These are phyloP conservation scores for Tautogolabrus adspersus DNA, from an alignment of 2,113 vertebrate genomes.

Conservation along the genomic window DNA sequence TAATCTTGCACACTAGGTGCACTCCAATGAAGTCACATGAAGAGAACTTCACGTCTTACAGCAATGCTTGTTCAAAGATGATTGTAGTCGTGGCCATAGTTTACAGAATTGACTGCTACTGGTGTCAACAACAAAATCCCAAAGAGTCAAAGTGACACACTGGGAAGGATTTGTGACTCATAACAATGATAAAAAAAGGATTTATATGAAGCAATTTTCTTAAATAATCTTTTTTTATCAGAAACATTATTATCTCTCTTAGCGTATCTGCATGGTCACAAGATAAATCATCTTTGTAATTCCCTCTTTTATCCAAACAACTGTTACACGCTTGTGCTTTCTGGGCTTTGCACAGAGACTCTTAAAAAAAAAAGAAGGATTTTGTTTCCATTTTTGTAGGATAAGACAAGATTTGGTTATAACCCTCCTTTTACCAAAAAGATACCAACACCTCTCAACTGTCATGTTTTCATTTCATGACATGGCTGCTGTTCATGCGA, in stretches of 20 bases:
- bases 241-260: slow-evolving; percentile 12
- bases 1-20: background rate
- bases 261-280: background rate
- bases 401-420: slow-evolving; percentile 59
- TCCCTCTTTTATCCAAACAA: slow-evolving; percentile 13
- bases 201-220: background rate
- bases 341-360: slow-evolving; percentile 35
- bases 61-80: background rate
- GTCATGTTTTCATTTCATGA: slow-evolving; percentile 79
- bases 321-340: slow-evolving; percentile 10
- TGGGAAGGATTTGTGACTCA: background rate
- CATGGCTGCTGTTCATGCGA: slow-evolving; percentile 61
- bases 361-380: slow-evolving; percentile 37
- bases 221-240: background rate
- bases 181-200: background rate
- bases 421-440: slow-evolving; percentile 58
- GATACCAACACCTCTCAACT: slow-evolving; percentile 74
- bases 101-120: slow-evolving; percentile 4
- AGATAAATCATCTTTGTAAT: slow-evolving; percentile 1
- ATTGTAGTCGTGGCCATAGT: background rate
- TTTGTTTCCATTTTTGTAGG: slow-evolving; percentile 50
- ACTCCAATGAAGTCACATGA: background rate
- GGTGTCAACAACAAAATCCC: background rate
- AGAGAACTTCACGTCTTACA: background rate
- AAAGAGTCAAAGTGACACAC: background rate